phyloP scores from a whole-genome alignment of 2,113 vertebrate species.

The Oxygymnocypris stewartii region DNA sequence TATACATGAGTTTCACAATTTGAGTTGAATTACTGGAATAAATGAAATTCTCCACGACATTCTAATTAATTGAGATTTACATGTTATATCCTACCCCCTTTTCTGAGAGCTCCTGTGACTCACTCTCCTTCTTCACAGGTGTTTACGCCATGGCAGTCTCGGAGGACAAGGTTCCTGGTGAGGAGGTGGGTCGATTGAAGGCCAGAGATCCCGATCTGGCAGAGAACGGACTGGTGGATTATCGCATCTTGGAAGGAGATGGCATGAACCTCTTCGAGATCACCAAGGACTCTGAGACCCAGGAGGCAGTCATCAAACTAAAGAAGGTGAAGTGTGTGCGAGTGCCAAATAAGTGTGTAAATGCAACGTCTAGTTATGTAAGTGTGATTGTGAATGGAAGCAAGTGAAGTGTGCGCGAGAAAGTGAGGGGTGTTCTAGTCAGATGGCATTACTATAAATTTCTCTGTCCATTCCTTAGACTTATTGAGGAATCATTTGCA shows the following conservation, averaged over 20 bases:
- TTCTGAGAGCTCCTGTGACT: background rate
- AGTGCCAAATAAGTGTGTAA: background rate
- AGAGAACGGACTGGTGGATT: constrained; percentile 92
- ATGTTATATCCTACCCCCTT: too few species aligned
- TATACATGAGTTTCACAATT: too few species aligned
- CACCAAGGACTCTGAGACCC: constrained; percentile 89
- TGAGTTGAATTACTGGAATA: too few species aligned
- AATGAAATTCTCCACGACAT: too few species aligned
- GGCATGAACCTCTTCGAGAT: constrained; percentile 88
- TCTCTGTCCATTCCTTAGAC: background rate
- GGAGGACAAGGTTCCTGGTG: constrained; percentile 88
- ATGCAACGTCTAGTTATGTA: background rate
- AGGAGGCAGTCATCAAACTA: constrained; percentile 93
- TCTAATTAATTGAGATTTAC: too few species aligned
- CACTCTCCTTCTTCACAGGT: constrained; percentile 69
- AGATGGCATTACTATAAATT: background rate
- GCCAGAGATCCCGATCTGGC: constrained; percentile 93
- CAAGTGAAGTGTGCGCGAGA: constrained; percentile 1
- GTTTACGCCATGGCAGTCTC: constrained; percentile 93
- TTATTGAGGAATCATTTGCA: background rate
- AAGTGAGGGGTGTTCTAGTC: background rate
- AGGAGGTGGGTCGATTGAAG: constrained; percentile 92
- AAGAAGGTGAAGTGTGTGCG: constrained; percentile 81
- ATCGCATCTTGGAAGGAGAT: constrained; percentile 89
- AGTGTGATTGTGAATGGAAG: constrained; percentile 27